Evolutionary conservation across 2,888 invertebrate species (phyloP).

Genomic region (Idaea aversata): DNA sequence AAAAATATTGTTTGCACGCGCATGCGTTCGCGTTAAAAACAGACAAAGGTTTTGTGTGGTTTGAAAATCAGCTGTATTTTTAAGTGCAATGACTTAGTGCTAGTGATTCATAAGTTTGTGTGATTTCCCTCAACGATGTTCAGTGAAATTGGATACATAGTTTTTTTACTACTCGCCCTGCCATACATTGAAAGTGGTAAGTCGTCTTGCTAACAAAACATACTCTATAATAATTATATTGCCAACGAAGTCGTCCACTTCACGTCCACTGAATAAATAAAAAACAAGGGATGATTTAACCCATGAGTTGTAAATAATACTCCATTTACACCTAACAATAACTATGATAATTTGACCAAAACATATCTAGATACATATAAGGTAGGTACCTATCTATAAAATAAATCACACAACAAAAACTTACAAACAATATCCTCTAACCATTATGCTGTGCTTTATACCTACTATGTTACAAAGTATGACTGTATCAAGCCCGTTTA

Average conservation of each 20-base stretch:
- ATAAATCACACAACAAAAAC: no score
- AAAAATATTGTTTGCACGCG: slow-evolving; percentile 77
- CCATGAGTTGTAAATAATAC: not conserved
- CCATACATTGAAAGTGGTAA: slow-evolving; percentile 87
- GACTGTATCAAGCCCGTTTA: no score
- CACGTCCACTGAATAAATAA: slow-evolving; percentile 12
- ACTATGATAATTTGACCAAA: not conserved
- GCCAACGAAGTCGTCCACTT: slow-evolving; percentile 26
- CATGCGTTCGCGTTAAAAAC: slow-evolving; percentile 79
- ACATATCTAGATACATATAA: not conserved
- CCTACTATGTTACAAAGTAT: no score
- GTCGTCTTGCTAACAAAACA: slow-evolving; percentile 45
- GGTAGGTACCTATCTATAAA: no score
- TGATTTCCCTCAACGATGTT: slow-evolving; percentile 79
- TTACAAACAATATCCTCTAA: no score
- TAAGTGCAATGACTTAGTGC: slow-evolving; percentile 79
- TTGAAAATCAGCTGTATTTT: slow-evolving; percentile 80
- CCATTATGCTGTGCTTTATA: no score
- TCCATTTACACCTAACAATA: not conserved
- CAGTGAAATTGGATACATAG: slow-evolving; percentile 83
- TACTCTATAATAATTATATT: slow-evolving; percentile 15
- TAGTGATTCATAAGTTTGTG: slow-evolving; percentile 72
- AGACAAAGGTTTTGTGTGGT: slow-evolving; percentile 83
- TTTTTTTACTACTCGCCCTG: slow-evolving; percentile 84
- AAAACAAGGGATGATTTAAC: not conserved